Evolutionary conservation across 2,113 vertebrate genomes (phyloP), one percentile per base, ranked within the genome.

Genomic region (Reinhardtius hippoglossoides): DNA sequence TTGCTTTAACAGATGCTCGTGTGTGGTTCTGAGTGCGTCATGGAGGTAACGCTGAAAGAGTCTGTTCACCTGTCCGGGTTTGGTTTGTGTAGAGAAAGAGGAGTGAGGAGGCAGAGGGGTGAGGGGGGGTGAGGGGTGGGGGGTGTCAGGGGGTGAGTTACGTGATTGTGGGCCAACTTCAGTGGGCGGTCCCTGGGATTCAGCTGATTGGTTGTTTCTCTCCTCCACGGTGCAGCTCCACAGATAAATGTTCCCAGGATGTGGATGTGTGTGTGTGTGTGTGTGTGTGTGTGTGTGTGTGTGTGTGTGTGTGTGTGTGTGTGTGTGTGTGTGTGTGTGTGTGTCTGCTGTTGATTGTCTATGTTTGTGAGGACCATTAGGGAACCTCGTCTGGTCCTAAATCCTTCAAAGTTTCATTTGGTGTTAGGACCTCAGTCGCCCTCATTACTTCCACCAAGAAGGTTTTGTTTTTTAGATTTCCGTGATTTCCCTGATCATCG

Each of bases 1-100:
- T 83, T 89, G 80, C 89, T 89, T 88, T 73, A 14, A 77, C 78
- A 59, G 83, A 76, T 54, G 75, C 18, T 71, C 27, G 79, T 74
- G 15, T 67, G 67, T 67, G 78, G 76, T 83, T 85, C 57, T 79
- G 65, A 74, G 44, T 24, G 69, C 13, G 58, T 68, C 35, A 8
- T 31, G n/a, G 20, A 63, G 65, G 40, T 21, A 54, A 69, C 16
- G 54, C 75, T 31, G 2, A 70, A 67, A 63, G 65, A 70, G 62
- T 83, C 74, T 4, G 20, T 76, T 74, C 65, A 81, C 61, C 63
- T 69, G 80, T 78, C 56, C 64, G 15, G 40, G 76, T 81, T 84
- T 76, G 73, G 69, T 80, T 80, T 67, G 26, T 61, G 74, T 57
- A 46, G 83, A 75, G 48, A 24, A 80, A n/a, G 66, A 56, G 35